Conservation (phyloP, 2,888 invertebrate genomes). For the Mimas tiliae region DNA sequence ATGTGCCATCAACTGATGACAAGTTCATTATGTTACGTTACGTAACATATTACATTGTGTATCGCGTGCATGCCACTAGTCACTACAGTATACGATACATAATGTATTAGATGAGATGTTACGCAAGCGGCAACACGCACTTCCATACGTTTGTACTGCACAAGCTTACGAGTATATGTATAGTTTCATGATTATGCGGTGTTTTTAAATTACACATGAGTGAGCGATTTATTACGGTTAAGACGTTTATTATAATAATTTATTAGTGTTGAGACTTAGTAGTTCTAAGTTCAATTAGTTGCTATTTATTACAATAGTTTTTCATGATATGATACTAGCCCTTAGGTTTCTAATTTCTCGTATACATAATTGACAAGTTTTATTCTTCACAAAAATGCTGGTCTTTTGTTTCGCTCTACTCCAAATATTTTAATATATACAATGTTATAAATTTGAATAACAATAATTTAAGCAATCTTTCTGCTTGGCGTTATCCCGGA, state of each 20-base stretch:
- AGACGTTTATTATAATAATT: neutral
- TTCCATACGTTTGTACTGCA: neutral
- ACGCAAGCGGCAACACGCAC: conserved; percentile 7
- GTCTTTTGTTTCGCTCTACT: too few relatives aligned
- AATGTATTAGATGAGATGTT: conserved; percentile 1
- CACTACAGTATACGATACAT: neutral
- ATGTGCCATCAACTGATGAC: conserved; percentile 12
- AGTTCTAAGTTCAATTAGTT: too few relatives aligned
- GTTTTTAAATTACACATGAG: neutral
- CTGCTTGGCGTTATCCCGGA: too few relatives aligned
- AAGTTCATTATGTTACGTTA: conserved; percentile 20
- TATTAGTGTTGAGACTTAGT: neutral
- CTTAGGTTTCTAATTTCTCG: too few relatives aligned
- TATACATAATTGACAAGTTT: too few relatives aligned
- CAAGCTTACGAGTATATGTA: too few relatives aligned
- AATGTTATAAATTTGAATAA: too few relatives aligned
- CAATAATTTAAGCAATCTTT: too few relatives aligned
- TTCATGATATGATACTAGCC: neutral
- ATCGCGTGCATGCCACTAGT: conserved; percentile 4
- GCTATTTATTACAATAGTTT: neutral
- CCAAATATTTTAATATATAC: too few relatives aligned
- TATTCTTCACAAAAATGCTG: too few relatives aligned
- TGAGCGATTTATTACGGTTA: neutral
- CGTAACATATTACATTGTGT: conserved; percentile 15
- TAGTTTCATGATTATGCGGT: neutral